These are phyloP conservation scores for Cinclus cinclus DNA, from an alignment of 2,113 vertebrate genomes.

Conservation along the genomic window DNA sequence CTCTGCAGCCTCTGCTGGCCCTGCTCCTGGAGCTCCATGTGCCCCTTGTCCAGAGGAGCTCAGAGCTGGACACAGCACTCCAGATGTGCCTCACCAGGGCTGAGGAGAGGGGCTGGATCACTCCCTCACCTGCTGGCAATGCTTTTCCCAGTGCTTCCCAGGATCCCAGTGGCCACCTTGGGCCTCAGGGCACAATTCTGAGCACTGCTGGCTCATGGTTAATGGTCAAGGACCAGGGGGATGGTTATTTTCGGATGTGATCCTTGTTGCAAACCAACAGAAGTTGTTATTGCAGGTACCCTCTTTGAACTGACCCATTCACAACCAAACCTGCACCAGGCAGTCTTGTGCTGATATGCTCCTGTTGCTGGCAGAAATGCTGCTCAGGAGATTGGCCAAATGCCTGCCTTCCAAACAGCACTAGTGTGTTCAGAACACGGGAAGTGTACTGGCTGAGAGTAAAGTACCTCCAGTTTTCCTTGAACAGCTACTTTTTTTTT, in stretches of 20 bases:
- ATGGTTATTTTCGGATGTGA: neutral
- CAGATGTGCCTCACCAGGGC: neutral
- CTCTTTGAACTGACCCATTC: neutral
- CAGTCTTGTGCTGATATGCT: neutral
- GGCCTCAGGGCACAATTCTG: neutral
- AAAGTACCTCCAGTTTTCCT: neutral
- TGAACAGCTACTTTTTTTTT: neutral
- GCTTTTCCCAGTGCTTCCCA: neutral
- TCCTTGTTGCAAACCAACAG: neutral
- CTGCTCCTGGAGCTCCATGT: neutral
- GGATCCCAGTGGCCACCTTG: neutral
- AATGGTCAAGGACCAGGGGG: neutral
- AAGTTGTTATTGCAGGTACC: neutral
- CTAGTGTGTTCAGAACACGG: neutral
- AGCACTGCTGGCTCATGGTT: neutral
- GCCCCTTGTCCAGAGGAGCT: neutral
- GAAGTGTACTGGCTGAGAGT: neutral
- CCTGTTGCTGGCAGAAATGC: neutral
- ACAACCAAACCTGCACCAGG: rapidly evolving
- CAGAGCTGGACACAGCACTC: neutral
- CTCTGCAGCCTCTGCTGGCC: neutral
- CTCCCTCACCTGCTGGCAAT: neutral
- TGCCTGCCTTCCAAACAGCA: neutral
- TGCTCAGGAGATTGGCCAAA: neutral
- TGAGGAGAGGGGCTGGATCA: neutral